Conservation (phyloP, 2,797 vertebrate species). For the Acrossocheilus wenchowensis region DNA sequence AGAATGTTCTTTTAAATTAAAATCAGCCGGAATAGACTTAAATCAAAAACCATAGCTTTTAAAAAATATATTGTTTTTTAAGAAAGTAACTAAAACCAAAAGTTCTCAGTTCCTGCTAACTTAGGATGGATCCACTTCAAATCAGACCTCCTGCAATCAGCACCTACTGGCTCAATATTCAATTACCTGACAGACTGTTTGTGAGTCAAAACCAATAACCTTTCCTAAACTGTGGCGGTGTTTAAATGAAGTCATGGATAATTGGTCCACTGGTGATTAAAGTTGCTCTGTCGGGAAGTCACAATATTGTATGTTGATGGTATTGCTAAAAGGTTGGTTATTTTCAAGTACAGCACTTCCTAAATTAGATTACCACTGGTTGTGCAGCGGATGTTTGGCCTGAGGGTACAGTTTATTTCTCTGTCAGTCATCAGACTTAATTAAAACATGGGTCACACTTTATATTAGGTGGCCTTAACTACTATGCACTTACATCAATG, state of each 20-base stretch:
- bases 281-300: constrained; percentile 9
- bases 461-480: too few relatives aligned
- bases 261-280: constrained; percentile 15
- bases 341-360: not conserved
- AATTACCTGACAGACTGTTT: constrained; percentile 70
- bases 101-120: not conserved
- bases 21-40: not conserved
- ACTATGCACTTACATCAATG: too few relatives aligned
- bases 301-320: not conserved
- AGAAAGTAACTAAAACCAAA: not conserved
- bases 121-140: not conserved
- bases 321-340: constrained; percentile 9
- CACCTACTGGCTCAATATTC: constrained; percentile 66
- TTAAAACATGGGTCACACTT: not conserved
- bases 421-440: constrained; percentile 34
- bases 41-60: not conserved
- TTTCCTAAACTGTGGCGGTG: constrained; percentile 58
- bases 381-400: not conserved
- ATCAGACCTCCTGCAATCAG: constrained; percentile 9
- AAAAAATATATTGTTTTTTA: not conserved
- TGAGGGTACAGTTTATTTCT: constrained; percentile 12
- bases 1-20: not conserved
- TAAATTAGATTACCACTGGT: constrained; percentile 2
- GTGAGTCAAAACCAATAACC: constrained; percentile 67
- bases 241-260: constrained; percentile 35